Conservation (phyloP, 2,888 invertebrate genomes). For the Tachina fera region DNA sequence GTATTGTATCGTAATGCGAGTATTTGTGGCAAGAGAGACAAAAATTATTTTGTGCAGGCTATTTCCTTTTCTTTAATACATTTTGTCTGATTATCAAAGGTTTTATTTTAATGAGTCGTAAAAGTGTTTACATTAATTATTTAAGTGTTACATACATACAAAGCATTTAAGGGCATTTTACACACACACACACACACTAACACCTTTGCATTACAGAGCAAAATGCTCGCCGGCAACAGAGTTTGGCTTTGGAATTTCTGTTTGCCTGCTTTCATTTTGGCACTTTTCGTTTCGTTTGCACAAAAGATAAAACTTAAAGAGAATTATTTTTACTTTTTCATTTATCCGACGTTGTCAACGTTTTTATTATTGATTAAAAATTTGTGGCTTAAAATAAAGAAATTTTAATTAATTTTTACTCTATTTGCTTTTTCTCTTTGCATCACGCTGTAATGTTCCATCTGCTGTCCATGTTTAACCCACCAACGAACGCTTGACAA, state of each 20-base stretch:
- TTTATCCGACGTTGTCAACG: not conserved
- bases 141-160: slow-evolving; percentile 31
- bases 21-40: not conserved
- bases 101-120: slow-evolving; percentile 70
- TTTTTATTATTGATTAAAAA: slow-evolving; percentile 64
- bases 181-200: not conserved
- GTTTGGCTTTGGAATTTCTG: not conserved
- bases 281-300: not conserved
- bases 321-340: not conserved
- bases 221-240: not conserved
- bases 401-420: slow-evolving; percentile 66
- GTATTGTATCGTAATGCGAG: not conserved
- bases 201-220: not conserved
- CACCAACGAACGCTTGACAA: slow-evolving; percentile 18
- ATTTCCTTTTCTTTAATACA: not conserved
- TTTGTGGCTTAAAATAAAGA: slow-evolving; percentile 42
- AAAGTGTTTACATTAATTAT: slow-evolving; percentile 71
- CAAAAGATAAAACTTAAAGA: slow-evolving; percentile 9
- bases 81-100: slow-evolving; percentile 48
- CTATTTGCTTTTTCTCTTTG: not conserved
- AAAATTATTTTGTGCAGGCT: not conserved
- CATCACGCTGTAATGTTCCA: not conserved
- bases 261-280: not conserved
- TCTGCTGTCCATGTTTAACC: slow-evolving; percentile 4
- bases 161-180: too few species aligned